These are phyloP conservation scores for Teleopsis dalmanni DNA, from an alignment of 1,140 invertebrate genomes.

Conservation along the genomic window DNA sequence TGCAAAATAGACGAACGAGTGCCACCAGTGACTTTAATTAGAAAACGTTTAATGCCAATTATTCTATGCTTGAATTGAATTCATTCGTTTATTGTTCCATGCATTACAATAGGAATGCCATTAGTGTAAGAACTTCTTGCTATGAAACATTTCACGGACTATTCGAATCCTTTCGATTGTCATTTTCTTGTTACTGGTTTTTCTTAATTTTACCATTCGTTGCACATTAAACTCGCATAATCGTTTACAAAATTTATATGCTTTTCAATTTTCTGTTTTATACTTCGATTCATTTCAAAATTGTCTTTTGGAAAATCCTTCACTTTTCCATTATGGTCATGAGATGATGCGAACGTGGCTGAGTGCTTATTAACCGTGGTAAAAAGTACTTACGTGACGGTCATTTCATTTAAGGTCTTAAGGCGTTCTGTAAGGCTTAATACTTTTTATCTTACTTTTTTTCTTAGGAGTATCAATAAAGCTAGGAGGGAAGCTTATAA, in stretches of 20 bases:
- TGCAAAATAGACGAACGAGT: no score
- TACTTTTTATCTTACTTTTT: background rate
- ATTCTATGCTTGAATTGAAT: no score
- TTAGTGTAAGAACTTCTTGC: no score
- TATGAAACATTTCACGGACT: no score
- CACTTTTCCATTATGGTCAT: background rate
- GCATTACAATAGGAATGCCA: constrained; percentile 6
- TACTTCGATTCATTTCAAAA: no score
- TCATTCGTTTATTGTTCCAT: constrained; percentile 8
- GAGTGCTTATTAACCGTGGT: background rate
- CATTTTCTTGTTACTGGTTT: background rate
- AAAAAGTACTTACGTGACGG: constrained; percentile 3
- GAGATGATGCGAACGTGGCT: background rate
- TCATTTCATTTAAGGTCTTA: constrained; percentile 11
- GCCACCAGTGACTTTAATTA: no score
- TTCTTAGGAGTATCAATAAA: no score
- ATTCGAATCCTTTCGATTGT: background rate
- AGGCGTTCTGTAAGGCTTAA: background rate
- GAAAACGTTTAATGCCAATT: no score
- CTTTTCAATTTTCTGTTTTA: constrained; percentile 7
- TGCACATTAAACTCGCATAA: constrained; percentile 3
- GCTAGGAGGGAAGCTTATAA: no score
- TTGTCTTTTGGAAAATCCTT: no score
- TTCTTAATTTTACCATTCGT: constrained; percentile 2
- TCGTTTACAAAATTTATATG: constrained; percentile 10